Evolutionary conservation across 2,113 vertebrate genomes (phyloP), one percentile per base, ranked within the genome.

Genomic region (Sinocyclocheilus rhinocerous): DNA sequence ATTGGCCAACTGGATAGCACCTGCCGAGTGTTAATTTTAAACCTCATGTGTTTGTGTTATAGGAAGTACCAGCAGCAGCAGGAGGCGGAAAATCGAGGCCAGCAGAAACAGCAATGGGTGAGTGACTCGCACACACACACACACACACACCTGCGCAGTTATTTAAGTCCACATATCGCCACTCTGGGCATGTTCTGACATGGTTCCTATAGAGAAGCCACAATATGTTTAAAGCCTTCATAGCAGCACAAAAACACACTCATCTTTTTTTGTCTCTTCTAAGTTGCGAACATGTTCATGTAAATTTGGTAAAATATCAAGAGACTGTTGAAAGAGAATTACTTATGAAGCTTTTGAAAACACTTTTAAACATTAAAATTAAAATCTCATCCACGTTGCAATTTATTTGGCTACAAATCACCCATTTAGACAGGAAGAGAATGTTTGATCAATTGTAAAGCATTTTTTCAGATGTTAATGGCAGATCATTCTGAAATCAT

Each of bases 61-160:
- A 95, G 95, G 94, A 93, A 92, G 89, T 92, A 93, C 88, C 94
- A 95, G 87, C 89, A 95, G 92, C 91, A 96, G 67, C 95, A 95
- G 84, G 96, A 97, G 29, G 85, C 88, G 0, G 90, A 92, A 79
- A 92, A 42, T 50, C 94, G 89, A 92, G 94, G 91, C 67, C 90
- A 92, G 88, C 95, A 96, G 87, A 96, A 96, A 55, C 94, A 93
- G 85, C 95, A 95, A 0, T 93, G 93, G 95, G 95, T 95, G 86
- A 96, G 94, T 89, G 4, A 6, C 39, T 3, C 39, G 0, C 5
- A 7, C 59, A 6, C 59, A 2, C 2, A 39, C 39, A 39, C 39
- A 39, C 39, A 45, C 69, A 73, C 50, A 76, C 52, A 61, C 29
- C 29, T 29, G 84, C 24, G 20, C 0, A 22, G 13, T 57, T 39